Evolutionary conservation across 2,113 vertebrate genomes (phyloP).

Genomic region (Paralichthys olivaceus): DNA sequence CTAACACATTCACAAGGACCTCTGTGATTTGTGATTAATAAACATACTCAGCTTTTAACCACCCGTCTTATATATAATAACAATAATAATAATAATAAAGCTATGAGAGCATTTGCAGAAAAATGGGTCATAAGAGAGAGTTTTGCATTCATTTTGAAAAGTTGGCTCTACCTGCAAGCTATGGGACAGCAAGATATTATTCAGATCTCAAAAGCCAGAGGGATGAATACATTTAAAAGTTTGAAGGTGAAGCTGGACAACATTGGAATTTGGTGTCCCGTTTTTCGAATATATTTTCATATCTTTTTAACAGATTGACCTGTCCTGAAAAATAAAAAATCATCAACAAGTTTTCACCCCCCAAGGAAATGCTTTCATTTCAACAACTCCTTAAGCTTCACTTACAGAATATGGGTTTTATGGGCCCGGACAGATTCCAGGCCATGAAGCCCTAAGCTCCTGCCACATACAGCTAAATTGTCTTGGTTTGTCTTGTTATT

Average conservation of each 20-base stretch:
- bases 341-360: background rate
- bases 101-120: background rate
- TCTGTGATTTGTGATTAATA: background rate
- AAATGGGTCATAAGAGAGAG: background rate
- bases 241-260: background rate
- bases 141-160: background rate
- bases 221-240: background rate
- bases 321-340: background rate
- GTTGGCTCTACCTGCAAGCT: background rate
- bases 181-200: background rate
- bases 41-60: too few species aligned
- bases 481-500: too few species aligned
- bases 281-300: background rate
- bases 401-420: too few species aligned
- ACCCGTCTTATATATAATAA: background rate
- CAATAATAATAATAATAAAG: background rate
- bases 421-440: too few species aligned
- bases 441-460: too few species aligned
- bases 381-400: too few species aligned
- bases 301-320: background rate
- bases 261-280: background rate
- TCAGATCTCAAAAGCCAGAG: background rate
- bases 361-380: too few species aligned
- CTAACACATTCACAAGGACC: background rate
- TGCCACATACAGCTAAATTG: too few species aligned